Evolutionary conservation across 1,140 invertebrate species (phyloP), one percentile per base, ranked within the genome.

Genomic region (Adelges cooleyi): DNA sequence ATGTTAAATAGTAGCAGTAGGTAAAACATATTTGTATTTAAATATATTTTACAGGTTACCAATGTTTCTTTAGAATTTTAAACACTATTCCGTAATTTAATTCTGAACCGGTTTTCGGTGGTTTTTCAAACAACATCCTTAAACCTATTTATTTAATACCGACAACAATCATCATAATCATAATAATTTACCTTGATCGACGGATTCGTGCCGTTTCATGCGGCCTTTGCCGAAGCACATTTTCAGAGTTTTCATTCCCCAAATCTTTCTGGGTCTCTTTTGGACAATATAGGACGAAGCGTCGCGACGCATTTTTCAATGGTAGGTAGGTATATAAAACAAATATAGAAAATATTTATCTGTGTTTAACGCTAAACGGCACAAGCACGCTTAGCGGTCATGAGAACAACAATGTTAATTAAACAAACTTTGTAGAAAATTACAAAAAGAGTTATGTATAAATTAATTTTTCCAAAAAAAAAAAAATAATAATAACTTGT

Each of bases 171-270:
- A n/a, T n/a, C n/a, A n/a, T n/a, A n/a, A n/a, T n/a, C n/a, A n/a
- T n/a, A n/a, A n/a, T n/a, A n/a, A 23, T 8, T n/a, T 62, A 62
- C 56, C 56, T 46, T 20, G 42, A n/a, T 29, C 56, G 1, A 62
- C 9, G 27, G 56, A 15, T 22, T 48, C 56, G 3, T 22, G 23
- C 0, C 8, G 56, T 33, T 62, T 46, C 42, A 20, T 15, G 29
- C 56, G 56, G 2, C 42, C n/a, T 17, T 59, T 59, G 40, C 54
- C 56, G 4, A 48, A 62, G 44, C 56, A 62, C 56, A 48, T 62
- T 48, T 29, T 62, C 13, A 62, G 29, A 25, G 56, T 62, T 11
- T 33, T 33, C 56, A 62, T 48, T 15, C 42, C 25, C 25, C 23
- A 62, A 33, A 20, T 46, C 2, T 33, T 59, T 18, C 17, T 48